Conservation (phyloP, 2,113 vertebrate genomes). For the Rhinopomastus cyanomelas region DNA sequence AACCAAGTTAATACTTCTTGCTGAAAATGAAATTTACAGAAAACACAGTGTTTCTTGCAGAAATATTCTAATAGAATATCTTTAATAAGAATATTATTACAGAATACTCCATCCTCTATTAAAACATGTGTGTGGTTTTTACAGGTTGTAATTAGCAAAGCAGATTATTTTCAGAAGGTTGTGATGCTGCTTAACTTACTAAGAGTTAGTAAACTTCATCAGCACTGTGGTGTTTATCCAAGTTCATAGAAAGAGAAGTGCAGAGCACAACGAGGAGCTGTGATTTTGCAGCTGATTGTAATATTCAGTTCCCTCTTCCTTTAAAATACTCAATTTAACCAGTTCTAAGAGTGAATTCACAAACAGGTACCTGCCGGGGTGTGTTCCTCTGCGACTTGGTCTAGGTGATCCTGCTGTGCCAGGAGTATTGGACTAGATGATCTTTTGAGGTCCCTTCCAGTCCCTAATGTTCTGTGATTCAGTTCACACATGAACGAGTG, state of each 20-base stretch:
- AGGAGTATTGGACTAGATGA: too few species aligned
- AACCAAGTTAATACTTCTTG: not conserved
- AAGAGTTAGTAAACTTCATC: not conserved
- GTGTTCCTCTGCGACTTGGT: too few species aligned
- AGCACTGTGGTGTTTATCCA: not conserved
- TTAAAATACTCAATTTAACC: slow-evolving; percentile 16
- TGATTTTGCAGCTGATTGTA: not conserved
- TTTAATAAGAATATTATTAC: too few species aligned
- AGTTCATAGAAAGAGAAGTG: not conserved
- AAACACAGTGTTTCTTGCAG: too few species aligned
- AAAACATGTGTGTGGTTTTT: not conserved
- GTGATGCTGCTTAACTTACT: not conserved
- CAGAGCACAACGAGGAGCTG: not conserved
- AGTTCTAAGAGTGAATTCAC: too few species aligned
- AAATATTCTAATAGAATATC: too few species aligned
- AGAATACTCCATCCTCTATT: not conserved
- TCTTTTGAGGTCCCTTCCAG: too few species aligned
- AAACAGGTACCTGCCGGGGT: too few species aligned
- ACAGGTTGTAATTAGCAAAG: not conserved
- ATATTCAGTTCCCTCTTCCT: not conserved
- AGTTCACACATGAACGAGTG: not conserved
- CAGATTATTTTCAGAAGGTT: not conserved
- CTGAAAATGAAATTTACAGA: too few species aligned
- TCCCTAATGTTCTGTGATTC: too few species aligned
- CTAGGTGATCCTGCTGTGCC: too few species aligned